Conservation (phyloP, 2,113 vertebrate species). For the Holacanthus passer region DNA sequence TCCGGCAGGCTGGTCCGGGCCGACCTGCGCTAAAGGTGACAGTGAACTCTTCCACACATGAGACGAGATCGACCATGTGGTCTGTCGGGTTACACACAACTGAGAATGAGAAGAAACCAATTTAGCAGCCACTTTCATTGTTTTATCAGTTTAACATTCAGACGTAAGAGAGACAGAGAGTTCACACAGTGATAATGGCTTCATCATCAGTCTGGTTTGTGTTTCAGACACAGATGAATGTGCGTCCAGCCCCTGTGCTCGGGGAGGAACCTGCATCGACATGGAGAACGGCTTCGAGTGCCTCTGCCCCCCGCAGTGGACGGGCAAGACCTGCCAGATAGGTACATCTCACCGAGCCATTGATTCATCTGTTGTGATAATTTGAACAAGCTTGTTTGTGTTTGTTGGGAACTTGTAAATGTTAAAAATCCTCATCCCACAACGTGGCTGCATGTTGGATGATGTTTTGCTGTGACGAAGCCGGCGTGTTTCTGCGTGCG, state of each 20-base stretch:
- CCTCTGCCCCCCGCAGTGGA: slow-evolving; percentile 93
- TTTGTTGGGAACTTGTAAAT: too few relatives aligned
- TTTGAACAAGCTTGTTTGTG: too few relatives aligned
- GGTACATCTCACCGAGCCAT: slow-evolving; percentile 81
- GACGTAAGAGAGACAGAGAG: too few relatives aligned
- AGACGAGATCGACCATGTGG: too few relatives aligned
- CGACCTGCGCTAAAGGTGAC: slow-evolving; percentile 93
- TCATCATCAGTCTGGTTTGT: too few relatives aligned
- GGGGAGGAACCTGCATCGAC: slow-evolving; percentile 93
- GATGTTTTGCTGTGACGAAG: slow-evolving; percentile 1
- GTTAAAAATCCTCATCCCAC: too few relatives aligned
- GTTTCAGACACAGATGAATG: slow-evolving; percentile 94
- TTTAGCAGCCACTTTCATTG: too few relatives aligned
- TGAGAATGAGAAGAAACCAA: too few relatives aligned
- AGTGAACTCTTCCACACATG: not conserved
- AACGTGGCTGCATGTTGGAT: slow-evolving; percentile 30
- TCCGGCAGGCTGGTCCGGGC: slow-evolving; percentile 92
- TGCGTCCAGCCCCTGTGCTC: slow-evolving; percentile 90
- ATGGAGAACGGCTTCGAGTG: slow-evolving; percentile 92
- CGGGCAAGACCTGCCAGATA: slow-evolving; percentile 93
- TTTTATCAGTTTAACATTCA: too few relatives aligned
- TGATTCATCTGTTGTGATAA: too few relatives aligned
- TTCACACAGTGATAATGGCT: too few relatives aligned
- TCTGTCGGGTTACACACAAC: too few relatives aligned
- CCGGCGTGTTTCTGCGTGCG: slow-evolving; percentile 16